phyloP scores from a whole-genome alignment of 2,113 vertebrate genomes.

The Pardalotus punctatus region DNA sequence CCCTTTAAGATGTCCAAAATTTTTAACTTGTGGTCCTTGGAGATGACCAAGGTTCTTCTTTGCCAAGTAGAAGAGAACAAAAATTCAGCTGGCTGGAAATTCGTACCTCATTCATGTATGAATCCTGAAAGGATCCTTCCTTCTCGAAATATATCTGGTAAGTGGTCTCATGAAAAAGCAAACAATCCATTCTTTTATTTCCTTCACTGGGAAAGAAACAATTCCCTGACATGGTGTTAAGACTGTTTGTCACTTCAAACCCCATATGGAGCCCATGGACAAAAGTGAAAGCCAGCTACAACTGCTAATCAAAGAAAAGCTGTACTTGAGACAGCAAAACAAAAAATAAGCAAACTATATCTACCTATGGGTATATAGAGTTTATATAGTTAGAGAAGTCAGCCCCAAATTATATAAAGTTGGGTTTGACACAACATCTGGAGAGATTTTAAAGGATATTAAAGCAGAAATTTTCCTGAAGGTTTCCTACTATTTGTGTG shows the following conservation, averaged over 20 bases:
- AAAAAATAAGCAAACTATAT: not conserved
- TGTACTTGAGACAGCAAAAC: not conserved
- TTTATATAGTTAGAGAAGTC: not conserved
- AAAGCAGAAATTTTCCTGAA: not conserved
- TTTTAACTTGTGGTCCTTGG: not conserved
- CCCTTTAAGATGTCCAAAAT: not conserved
- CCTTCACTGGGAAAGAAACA: not conserved
- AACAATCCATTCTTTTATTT: not conserved
- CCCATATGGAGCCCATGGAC: not conserved
- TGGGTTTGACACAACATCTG: not conserved
- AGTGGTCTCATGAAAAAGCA: not conserved
- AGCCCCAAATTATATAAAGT: not conserved
- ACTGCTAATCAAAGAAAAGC: not conserved
- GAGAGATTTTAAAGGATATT: not conserved
- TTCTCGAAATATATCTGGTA: not conserved
- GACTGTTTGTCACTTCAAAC: not conserved
- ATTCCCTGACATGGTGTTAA: not conserved
- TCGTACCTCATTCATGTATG: not conserved
- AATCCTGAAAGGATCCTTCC: not conserved
- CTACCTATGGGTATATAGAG: not conserved
- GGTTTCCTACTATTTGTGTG: not conserved
- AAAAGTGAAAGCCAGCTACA: not conserved
- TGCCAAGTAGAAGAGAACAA: not conserved
- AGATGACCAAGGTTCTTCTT: not conserved
- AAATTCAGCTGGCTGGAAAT: not conserved